Conservation (phyloP, 2,113 vertebrate species). For the Nothobranchius furzeri region DNA sequence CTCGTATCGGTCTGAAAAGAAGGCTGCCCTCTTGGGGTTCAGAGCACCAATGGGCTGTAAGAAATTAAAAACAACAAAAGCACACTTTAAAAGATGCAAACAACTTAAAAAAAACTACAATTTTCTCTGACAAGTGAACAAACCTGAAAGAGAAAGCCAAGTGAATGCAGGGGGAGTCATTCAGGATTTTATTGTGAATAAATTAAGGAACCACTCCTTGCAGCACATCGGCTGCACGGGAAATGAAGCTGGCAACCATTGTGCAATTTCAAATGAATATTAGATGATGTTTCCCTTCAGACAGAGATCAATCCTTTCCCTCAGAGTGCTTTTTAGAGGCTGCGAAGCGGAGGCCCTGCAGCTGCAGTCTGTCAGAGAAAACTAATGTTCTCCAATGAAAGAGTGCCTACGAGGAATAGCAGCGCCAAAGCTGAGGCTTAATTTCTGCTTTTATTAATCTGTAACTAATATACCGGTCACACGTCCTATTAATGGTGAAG, state of each 20-base stretch:
- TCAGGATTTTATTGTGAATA: conserved; percentile 21
- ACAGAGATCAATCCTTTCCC: conserved; percentile 76
- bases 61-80: conserved; percentile 24
- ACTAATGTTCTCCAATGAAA: conserved; percentile 75
- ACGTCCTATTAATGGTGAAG: conserved; percentile 34
- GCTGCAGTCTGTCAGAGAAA: conserved; percentile 73
- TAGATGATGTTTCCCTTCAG: conserved; percentile 79
- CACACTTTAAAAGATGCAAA: conserved; percentile 2
- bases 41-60: conserved; percentile 92
- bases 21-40: conserved; percentile 96
- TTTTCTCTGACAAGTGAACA: neutral
- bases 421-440: conserved; percentile 55
- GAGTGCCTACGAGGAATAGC: conserved; percentile 64
- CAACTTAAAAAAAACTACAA: neutral
- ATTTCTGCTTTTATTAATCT: conserved; percentile 69
- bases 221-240: conserved; percentile 36
- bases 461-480: conserved; percentile 70
- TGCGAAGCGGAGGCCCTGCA: conserved; percentile 69
- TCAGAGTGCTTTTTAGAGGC: conserved; percentile 68
- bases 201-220: conserved; percentile 19
- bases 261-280: conserved; percentile 78
- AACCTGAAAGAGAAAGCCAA: neutral
- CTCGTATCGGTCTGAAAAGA: conserved; percentile 92
- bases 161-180: neutral
- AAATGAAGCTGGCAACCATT: conserved; percentile 67